Percentiles rank a stretch among this genome's conserved stretches.
Evolutionary conservation across 2,797 vertebrate genomes (phyloP).

Genomic region (Xerus rutilus): DNA sequence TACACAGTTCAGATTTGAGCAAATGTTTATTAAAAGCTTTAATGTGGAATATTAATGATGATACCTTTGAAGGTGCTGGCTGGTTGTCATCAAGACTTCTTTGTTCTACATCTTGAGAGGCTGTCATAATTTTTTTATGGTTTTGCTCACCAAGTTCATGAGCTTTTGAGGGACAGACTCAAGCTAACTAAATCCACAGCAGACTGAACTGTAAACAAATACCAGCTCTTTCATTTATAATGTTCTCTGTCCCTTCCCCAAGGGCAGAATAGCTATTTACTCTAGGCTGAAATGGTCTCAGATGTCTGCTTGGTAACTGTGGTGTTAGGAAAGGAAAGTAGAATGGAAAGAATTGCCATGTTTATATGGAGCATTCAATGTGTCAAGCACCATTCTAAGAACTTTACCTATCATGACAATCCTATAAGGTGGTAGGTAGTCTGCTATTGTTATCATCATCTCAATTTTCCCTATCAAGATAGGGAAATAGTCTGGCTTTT

Average conservation of each 20-base stretch:
- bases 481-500: not conserved
- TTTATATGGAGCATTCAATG: not conserved
- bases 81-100: not conserved
- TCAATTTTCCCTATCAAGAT: not conserved
- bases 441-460: not conserved
- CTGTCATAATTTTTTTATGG: not conserved
- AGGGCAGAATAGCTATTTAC: not conserved
- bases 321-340: not conserved
- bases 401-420: not conserved
- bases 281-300: not conserved
- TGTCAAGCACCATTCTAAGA: not conserved
- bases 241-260: not conserved
- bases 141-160: not conserved
- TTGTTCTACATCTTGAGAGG: not conserved
- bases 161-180: not conserved
- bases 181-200: not conserved
- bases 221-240: not conserved
- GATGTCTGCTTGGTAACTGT: not conserved
- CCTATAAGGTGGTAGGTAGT: not conserved
- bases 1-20: not conserved
- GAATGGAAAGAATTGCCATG: not conserved
- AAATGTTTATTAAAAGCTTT: slow-evolving; percentile 25
- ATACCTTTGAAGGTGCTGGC: not conserved
- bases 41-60: not conserved
- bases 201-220: not conserved